Percentiles rank a stretch among this genome's conserved stretches.
These are phyloP conservation scores for Chionodraco myersi DNA, from an alignment of 2,113 vertebrate genomes.

Conservation along the genomic window DNA sequence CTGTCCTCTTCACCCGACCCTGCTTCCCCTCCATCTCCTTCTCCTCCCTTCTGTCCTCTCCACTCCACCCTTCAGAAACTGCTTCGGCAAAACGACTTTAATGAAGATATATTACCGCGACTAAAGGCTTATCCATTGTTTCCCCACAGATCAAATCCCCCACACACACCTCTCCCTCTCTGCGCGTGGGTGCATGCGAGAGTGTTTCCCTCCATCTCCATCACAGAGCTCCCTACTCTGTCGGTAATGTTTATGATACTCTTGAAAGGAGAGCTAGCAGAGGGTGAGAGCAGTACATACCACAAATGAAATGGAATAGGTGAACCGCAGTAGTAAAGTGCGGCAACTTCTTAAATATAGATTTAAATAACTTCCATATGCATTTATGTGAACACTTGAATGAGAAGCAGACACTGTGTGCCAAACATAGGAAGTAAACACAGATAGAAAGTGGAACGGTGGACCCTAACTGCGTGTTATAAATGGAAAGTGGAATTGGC, in stretches of 20 bases:
- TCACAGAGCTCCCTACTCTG: conserved; percentile 54
- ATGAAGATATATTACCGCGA: conserved; percentile 67
- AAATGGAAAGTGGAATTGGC: conserved; percentile 1
- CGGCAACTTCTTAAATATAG: conserved; percentile 9
- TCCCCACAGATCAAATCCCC: conserved; percentile 45
- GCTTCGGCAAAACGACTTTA: conserved; percentile 50
- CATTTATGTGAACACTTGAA: not conserved
- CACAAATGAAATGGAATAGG: conserved; percentile 43
- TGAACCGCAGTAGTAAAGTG: conserved; percentile 10
- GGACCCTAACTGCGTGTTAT: not conserved
- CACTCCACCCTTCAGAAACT: conserved; percentile 25
- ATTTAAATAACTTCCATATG: conserved; percentile 3
- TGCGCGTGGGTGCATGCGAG: conserved; percentile 12
- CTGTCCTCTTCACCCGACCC: conserved; percentile 57
- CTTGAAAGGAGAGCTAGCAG: conserved; percentile 44
- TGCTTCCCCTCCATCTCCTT: conserved; percentile 37
- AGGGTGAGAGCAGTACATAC: conserved; percentile 55
- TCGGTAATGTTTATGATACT: conserved; percentile 55
- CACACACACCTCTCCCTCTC: conserved; percentile 21
- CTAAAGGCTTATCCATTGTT: conserved; percentile 50
- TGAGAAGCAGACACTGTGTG: not conserved
- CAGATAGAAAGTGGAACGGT: not conserved
- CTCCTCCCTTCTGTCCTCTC: conserved; percentile 7
- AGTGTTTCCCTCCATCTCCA: conserved; percentile 61
- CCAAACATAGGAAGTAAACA: not conserved